A percentile compares a stretch with the other conserved stretches of the same genome.
phyloP scores from a whole-genome alignment of 53 echinoderm and acorn worm species.

The Pentamera pediparva region DNA sequence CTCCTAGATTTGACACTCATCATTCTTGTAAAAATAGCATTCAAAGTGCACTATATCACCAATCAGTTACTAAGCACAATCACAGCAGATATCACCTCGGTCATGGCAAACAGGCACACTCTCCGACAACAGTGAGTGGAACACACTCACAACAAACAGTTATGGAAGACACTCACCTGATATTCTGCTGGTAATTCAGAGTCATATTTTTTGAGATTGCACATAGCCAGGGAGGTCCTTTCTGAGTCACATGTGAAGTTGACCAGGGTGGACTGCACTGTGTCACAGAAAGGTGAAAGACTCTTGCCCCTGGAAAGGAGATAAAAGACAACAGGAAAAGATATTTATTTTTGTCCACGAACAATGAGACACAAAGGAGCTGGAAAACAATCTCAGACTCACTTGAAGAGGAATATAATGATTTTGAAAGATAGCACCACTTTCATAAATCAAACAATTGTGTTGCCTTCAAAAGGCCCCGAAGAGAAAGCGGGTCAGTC shows the following conservation, averaged over 20 bases:
- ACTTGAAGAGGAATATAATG: too few relatives aligned
- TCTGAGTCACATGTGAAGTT: conserved; percentile 73
- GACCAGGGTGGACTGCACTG: conserved; percentile 45
- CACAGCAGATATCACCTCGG: not conserved
- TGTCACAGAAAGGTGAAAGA: conserved; percentile 70
- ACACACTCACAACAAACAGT: too few relatives aligned
- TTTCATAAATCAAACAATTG: too few relatives aligned
- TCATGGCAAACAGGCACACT: too few relatives aligned
- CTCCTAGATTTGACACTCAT: too few relatives aligned
- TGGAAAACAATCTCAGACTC: not conserved
- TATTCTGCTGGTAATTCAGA: conserved; percentile 51
- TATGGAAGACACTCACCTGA: conserved; percentile 55
- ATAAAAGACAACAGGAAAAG: not conserved
- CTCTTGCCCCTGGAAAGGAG: conserved; percentile 39
- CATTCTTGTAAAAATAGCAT: too few relatives aligned
- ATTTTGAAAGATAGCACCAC: too few relatives aligned
- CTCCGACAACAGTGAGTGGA: too few relatives aligned
- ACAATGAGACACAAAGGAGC: not conserved
- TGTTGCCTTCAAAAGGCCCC: too few relatives aligned
- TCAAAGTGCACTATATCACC: too few relatives aligned
- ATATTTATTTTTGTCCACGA: not conserved
- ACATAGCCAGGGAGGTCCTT: conserved; percentile 72
- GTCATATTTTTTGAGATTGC: conserved; percentile 62
- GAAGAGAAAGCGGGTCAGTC: too few relatives aligned
- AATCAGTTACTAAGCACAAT: not conserved